Base-by-base conservation (phyloP, 2,888 invertebrate genomes). In the Macrostomum cliftonense region DNA sequence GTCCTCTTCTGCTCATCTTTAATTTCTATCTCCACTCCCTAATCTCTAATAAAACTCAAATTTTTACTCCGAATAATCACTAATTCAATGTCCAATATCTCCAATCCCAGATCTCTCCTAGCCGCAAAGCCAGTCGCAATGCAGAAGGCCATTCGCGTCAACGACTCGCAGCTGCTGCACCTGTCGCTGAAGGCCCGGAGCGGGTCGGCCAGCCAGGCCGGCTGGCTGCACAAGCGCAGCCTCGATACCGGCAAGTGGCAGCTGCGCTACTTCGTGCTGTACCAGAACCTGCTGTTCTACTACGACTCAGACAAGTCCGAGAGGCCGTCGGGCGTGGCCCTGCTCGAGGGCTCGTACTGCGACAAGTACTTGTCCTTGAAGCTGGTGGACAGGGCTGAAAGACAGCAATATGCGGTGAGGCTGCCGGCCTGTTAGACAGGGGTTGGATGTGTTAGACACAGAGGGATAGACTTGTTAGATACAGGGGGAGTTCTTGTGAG, bases 161-260 rank as follows among this genome's bases (percentile, higher is more conserved):
- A 85, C 71, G 87, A 87, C 49, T 57, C 56, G 50, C 86, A 86
- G 70, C 75, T 87, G 53, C 72, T 83, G 53, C 82, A 83, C 73
- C 75, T 88, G 55, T 82, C 86, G 1, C 82, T 83, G 59, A 77
- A 83, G 56, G 86, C 86, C n/a, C 79, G 81, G 62, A 79, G 79
- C 63, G 86, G 87, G 52, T 21, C 37, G 20, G 20, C 37, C 66
- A 80, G 82, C 65, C 74, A 82, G 73, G 76, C 80, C 49, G 86
- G 87, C 45, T 82, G 82, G 68, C 75, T 87, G 54, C 80, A 83
- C 73, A 87, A 87, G 70, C 75, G 82, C 59, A 83, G 82, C 47
- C 79, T 82, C 1, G 85, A 86, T 65, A 82, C 78, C 61, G 79
- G 79, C 56, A 86, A 84, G 71, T 88, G 88, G 88, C 85, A 86